These are phyloP conservation scores for Steinernema scapterisci DNA, from an alignment of 2,888 invertebrate genomes.

Conservation along the genomic window DNA sequence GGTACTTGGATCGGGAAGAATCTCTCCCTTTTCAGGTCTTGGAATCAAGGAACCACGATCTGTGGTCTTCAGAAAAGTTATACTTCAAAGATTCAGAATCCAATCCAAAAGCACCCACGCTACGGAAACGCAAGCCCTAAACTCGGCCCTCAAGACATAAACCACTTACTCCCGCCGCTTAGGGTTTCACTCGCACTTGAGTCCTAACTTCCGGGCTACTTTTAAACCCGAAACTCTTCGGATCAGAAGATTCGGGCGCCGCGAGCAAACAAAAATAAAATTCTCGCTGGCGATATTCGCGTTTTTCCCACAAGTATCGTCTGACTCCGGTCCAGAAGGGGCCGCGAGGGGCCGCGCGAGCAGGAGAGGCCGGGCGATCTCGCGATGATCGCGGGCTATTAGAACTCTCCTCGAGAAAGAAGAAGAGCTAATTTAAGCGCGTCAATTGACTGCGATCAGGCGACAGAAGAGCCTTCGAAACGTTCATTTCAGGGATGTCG, in stretches of 20 bases:
- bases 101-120: too few species aligned
- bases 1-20: too few species aligned
- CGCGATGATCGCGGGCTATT: slow-evolving; percentile 18
- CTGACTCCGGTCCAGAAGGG: neutral
- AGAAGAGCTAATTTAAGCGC: slow-evolving; percentile 23
- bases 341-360: neutral
- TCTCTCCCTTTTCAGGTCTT: too few species aligned
- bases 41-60: too few species aligned
- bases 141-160: too few species aligned
- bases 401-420: neutral
- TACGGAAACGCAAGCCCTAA: too few species aligned
- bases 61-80: too few species aligned
- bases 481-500: slow-evolving; percentile 8
- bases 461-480: neutral
- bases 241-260: neutral
- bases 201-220: too few species aligned
- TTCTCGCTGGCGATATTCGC: neutral
- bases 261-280: slow-evolving; percentile 26
- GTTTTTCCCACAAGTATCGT: slow-evolving; percentile 19
- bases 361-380: neutral
- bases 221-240: neutral
- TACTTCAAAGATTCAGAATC: too few species aligned
- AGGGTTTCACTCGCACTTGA: too few species aligned
- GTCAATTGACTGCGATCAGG: slow-evolving; percentile 28
- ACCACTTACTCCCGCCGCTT: too few species aligned